A percentile compares a stretch with the other conserved stretches of the same genome.
Evolutionary conservation across 2,113 vertebrate genomes (phyloP).

Genomic region (Aepyceros melampus): DNA sequence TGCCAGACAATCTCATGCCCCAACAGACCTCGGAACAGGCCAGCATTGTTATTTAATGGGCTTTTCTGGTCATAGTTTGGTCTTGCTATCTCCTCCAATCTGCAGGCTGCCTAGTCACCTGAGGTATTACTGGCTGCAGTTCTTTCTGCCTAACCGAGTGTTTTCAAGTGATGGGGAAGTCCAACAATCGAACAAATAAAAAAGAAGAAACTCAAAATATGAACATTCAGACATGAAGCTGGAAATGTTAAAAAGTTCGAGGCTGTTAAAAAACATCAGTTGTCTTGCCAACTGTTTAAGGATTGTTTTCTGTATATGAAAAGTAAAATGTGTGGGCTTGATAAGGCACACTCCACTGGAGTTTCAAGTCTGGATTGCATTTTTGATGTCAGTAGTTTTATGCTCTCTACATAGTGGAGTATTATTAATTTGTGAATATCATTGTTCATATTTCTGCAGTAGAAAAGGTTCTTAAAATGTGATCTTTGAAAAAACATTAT

Average conservation of each 20-base stretch:
- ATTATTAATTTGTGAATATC: slow-evolving; percentile 28
- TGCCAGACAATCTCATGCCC: slow-evolving; percentile 40
- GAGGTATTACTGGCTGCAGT: slow-evolving; percentile 28
- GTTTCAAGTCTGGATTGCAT: slow-evolving; percentile 32
- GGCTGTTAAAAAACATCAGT: slow-evolving; percentile 26
- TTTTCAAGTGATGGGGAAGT: slow-evolving; percentile 23
- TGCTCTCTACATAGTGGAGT: background rate
- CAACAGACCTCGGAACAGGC: background rate
- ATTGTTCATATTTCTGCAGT: slow-evolving; percentile 24
- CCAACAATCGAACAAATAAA: slow-evolving; percentile 35
- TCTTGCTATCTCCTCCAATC: background rate
- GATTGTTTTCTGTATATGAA: slow-evolving; percentile 54
- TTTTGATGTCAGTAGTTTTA: slow-evolving; percentile 42
- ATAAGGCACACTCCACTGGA: slow-evolving; percentile 11
- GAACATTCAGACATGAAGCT: slow-evolving; percentile 25
- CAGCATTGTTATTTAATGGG: slow-evolving; percentile 49
- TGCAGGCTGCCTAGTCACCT: background rate
- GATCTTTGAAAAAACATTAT: background rate
- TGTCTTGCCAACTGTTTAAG: slow-evolving; percentile 51
- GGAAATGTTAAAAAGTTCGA: slow-evolving; percentile 47
- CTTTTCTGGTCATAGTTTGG: background rate
- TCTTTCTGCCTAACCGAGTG: slow-evolving; percentile 6
- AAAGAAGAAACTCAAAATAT: slow-evolving; percentile 22
- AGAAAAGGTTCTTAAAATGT: slow-evolving; percentile 25
- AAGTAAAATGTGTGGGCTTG: slow-evolving; percentile 45